Evolutionary conservation across 2,888 invertebrate species (phyloP), one percentile per base, ranked within the genome.

Genomic region (Ichneumoninae sp.): DNA sequence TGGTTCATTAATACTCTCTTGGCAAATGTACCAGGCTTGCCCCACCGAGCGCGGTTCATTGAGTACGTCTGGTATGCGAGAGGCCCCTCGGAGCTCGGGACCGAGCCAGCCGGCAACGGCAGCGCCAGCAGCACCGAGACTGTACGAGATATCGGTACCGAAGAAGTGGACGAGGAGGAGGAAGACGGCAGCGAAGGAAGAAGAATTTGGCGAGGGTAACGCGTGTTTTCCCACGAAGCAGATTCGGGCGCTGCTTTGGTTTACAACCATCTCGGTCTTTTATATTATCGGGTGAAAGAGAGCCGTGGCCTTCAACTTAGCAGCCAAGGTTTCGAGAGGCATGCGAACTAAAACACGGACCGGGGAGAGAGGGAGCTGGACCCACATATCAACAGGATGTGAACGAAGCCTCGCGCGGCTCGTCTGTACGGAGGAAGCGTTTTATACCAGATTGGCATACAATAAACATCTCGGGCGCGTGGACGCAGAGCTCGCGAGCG

Each of bases 11-110:
- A 89, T 86, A 85, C 87, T 78, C 82, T 74, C 66, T 65, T 77
- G 81, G 83, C 81, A 85, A 47, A 83, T 83, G 83, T 73, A 74
- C 54, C 69, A 66, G 54, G 66, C 68, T 70, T 8, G n/a, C 83
- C 81, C 68, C 66, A 74, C 81, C 79, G 26, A 79, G 74, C 86
- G 77, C 85, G 83, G 88, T 91, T 92, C 91, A 92, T 92, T 92
- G 92, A 91, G 91, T 87, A 88, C 89, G 92, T 92, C 91, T 92
- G 92, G 92, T 92, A 92, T 92, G 92, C 90, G 88, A 88, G 90
- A 81, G 68, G 88, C 87, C 87, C 90, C 89, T 81, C 54, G 73
- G 77, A 77, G 44, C 47, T 33, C 57, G 66, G 68, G 73, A 65
- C 74, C 66, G 57, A 77, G 30, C 77, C 83, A 65, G 44, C 52